Evolutionary conservation across 2,888 invertebrate genomes (phyloP).

Genomic region (Drosophila pegasa): DNA sequence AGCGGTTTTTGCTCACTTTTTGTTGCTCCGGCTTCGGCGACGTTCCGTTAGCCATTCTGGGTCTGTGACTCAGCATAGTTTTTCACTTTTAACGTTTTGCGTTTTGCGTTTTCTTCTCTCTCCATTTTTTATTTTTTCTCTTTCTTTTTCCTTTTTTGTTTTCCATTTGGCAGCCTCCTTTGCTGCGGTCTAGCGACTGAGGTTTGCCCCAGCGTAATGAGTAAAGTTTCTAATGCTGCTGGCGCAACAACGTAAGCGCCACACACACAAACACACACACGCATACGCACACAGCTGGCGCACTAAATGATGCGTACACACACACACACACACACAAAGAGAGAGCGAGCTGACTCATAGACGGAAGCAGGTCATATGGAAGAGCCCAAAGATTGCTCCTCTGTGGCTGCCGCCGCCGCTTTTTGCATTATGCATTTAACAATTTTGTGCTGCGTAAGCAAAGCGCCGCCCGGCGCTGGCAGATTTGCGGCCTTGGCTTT

Average conservation of each 20-base stretch:
- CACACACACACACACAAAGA: no score
- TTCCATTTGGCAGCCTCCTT: slow-evolving; percentile 45
- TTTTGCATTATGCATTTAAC: slow-evolving; percentile 74
- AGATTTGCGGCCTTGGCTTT: slow-evolving; percentile 60
- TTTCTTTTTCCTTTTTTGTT: slow-evolving; percentile 17
- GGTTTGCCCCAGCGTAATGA: slow-evolving; percentile 75
- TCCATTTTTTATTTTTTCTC: no score
- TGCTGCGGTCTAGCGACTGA: slow-evolving; percentile 71
- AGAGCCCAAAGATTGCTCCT: slow-evolving; percentile 37
- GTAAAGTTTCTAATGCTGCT: slow-evolving; percentile 80
- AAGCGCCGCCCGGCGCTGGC: slow-evolving; percentile 41
- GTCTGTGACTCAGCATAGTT: slow-evolving; percentile 74
- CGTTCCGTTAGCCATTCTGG: slow-evolving; percentile 34
- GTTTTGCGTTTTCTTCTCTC: slow-evolving; percentile 19
- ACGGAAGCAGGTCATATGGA: slow-evolving; percentile 53
- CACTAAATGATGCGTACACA: slow-evolving; percentile 68
- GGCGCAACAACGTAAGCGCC: slow-evolving; percentile 68
- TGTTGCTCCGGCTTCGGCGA: slow-evolving; percentile 26
- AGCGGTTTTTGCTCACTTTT: slow-evolving; percentile 69
- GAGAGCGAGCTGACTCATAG: slow-evolving; percentile 39
- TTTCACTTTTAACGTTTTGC: slow-evolving; percentile 72
- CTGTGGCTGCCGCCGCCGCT: slow-evolving; percentile 2
- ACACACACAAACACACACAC: slow-evolving; percentile 6
- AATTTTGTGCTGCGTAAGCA: slow-evolving; percentile 71
- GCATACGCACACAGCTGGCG: slow-evolving; percentile 20